Conservation (phyloP, 2,797 vertebrate genomes). For the Simalia tracyae region DNA sequence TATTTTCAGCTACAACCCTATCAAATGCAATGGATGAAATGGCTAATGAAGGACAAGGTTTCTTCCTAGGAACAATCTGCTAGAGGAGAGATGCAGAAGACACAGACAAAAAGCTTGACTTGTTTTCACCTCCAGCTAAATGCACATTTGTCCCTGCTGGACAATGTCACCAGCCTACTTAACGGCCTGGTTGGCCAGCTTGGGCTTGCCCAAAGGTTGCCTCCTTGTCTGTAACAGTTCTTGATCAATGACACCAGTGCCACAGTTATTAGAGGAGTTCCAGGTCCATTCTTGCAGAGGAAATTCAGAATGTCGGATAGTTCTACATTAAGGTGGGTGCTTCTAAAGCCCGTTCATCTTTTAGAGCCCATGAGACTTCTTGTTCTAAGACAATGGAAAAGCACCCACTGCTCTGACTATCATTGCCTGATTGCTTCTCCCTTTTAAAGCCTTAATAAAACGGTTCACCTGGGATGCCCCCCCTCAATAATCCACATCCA, state of each 20-base stretch:
- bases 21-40: background rate
- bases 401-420: too few species aligned
- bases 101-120: accelerated
- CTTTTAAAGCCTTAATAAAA: background rate
- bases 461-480: background rate
- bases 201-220: background rate
- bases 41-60: background rate
- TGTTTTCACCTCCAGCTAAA: background rate
- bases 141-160: background rate
- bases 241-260: background rate
- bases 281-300: background rate
- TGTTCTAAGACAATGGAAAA: background rate
- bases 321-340: background rate
- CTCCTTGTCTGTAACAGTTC: background rate
- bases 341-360: background rate
- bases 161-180: background rate
- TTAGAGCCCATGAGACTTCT: background rate
- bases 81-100: background rate
- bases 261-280: background rate
- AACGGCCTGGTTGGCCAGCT: too few species aligned
- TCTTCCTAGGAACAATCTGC: background rate
- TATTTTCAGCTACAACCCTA: background rate
- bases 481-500: background rate
- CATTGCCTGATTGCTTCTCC: background rate
- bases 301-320: accelerated